Conservation (phyloP, 64 coral and sea anemone genomes). For the Porites australiensis region DNA sequence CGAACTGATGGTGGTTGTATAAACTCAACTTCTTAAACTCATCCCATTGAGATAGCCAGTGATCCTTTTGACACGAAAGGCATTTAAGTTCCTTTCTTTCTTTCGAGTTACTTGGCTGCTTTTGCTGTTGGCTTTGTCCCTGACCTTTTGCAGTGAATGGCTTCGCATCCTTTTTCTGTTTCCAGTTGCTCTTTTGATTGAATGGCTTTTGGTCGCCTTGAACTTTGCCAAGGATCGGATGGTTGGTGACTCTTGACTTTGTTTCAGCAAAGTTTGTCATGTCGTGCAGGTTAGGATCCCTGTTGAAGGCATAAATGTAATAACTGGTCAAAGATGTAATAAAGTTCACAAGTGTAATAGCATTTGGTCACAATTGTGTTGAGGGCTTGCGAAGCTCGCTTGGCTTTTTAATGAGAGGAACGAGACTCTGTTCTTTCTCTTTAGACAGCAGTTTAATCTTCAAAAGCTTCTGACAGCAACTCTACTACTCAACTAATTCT, state of each 20-base stretch:
- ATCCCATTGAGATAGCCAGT: conserved; percentile 72
- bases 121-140: neutral
- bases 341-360: too few relatives aligned
- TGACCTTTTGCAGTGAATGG: neutral
- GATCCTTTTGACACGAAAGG: conserved; percentile 29
- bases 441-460: too few relatives aligned
- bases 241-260: neutral
- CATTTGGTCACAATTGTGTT: too few relatives aligned
- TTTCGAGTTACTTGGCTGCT: neutral
- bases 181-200: neutral
- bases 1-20: conserved; percentile 47
- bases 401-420: too few relatives aligned
- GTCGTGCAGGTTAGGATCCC: neutral
- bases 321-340: too few relatives aligned
- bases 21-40: conserved; percentile 36
- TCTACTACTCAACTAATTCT: too few relatives aligned
- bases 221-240: neutral
- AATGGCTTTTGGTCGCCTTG: neutral
- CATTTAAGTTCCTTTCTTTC: conserved; percentile 31
- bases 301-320: too few relatives aligned
- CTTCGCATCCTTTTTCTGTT: neutral
- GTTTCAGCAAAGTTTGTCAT: neutral
- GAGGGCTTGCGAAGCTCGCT: too few relatives aligned
- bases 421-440: too few relatives aligned
- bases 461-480: too few relatives aligned